A percentile compares a stretch with the other conserved stretches of the same genome.
phyloP scores from a whole-genome alignment of 2,888 invertebrate genomes.

The Cryptocephalus primarius region DNA sequence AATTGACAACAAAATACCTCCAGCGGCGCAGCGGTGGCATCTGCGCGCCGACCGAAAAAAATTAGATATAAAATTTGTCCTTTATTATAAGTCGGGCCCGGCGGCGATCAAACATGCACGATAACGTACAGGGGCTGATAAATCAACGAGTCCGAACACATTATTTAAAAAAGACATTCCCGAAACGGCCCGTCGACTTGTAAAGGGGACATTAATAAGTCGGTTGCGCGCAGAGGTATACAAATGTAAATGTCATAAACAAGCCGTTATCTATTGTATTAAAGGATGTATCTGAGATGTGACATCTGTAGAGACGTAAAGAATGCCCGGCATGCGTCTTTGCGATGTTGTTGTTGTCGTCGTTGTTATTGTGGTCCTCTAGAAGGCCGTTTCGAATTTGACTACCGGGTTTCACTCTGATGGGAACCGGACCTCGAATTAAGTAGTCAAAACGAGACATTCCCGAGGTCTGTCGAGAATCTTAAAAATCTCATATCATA shows the following conservation, averaged over 20 bases:
- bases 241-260: slow-evolving; percentile 33
- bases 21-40: too few relatives aligned
- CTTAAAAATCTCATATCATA: too few relatives aligned
- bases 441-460: too few relatives aligned
- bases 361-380: background rate
- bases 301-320: slow-evolving; percentile 5
- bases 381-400: slow-evolving; percentile 1
- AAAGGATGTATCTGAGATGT: slow-evolving; percentile 31
- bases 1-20: too few relatives aligned
- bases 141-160: slow-evolving; percentile 2
- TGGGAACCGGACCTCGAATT: too few relatives aligned
- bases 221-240: slow-evolving; percentile 18
- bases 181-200: background rate
- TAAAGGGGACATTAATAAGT: slow-evolving; percentile 22
- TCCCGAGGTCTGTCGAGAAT: too few relatives aligned
- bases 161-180: background rate
- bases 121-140: slow-evolving; percentile 5
- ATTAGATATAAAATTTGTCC: slow-evolving; percentile 13
- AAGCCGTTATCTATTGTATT: slow-evolving; percentile 33
- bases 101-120: slow-evolving; percentile 6
- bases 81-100: slow-evolving; percentile 5
- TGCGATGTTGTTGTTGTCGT: background rate
- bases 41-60: slow-evolving; percentile 6
- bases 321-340: slow-evolving; percentile 4
- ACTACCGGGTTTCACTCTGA: too few relatives aligned